Evolutionary conservation across 2,113 vertebrate species (phyloP), one percentile per base, ranked within the genome.

Genomic region (Indri indri): DNA sequence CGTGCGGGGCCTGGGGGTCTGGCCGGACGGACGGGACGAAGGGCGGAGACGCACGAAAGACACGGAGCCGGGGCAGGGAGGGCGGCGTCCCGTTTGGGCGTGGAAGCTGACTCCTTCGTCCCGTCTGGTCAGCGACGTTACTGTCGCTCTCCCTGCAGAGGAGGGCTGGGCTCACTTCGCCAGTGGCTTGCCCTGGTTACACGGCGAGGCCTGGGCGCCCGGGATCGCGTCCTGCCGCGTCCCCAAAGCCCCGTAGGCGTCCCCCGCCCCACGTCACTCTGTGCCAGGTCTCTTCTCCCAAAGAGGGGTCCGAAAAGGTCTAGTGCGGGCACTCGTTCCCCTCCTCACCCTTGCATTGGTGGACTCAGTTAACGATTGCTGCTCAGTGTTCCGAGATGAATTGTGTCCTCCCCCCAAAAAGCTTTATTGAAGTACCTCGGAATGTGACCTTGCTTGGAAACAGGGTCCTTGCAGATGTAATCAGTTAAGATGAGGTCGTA

Each of bases 131-230:
- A 22, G 1, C 18, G 52, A 18, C 52, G 23, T 45, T 27, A 6
- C 25, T 65, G 14, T 77, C n/a, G 8, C 61, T 65, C 12, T 76
- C 17, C 34, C 59, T 42, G 30, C 13, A 0, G 0, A 32, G n/a
- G 30, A 61, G 32, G 50, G 37, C 65, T 45, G 54, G 57, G 32
- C n/a, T n/a, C 27, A 11, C 4, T 1, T 59, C 1, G 0, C 25
- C 23, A 83, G 25, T 27, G 57, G 42, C 54, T 17, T 40, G 5
- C 11, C 57, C 76, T 68, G 14, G 50, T 54, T 20, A 47, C 37
- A 4, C 0, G 4, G 34, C 22, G 50, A 30, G 34, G 16, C 0
- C 0, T 42, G 47, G 27, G 45, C 23, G 1, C 13, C 7, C 57
- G 61, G 50, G 3, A 59, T 57, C 23, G 18, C 32, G 25, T 42